phyloP scores from a whole-genome alignment of 2,888 invertebrate species.

The Noctuana brunneofusca region DNA sequence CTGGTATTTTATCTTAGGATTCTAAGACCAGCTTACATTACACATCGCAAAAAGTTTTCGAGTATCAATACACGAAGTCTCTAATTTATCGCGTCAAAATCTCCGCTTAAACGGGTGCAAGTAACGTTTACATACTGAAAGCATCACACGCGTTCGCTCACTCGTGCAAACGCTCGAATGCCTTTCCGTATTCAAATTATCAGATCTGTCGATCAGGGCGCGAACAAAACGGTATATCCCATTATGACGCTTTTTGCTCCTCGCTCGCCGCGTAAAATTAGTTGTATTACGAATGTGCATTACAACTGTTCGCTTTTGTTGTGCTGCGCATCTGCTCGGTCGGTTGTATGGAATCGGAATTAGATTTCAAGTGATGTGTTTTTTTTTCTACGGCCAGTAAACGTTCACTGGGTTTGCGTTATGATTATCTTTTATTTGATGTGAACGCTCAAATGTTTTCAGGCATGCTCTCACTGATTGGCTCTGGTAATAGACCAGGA shows the following conservation, averaged over 20 bases:
- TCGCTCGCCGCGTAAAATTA: conserved; percentile 57
- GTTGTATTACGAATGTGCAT: conserved; percentile 58
- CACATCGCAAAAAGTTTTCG: background rate
- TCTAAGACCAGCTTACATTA: too few species aligned
- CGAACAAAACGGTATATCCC: conserved; percentile 55
- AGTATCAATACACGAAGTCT: background rate
- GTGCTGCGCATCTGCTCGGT: conserved; percentile 67
- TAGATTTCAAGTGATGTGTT: conserved; percentile 59
- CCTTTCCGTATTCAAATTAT: conserved; percentile 79
- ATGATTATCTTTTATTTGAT: conserved; percentile 10
- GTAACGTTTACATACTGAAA: conserved; percentile 17
- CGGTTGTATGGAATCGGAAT: conserved; percentile 68
- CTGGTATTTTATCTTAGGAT: too few species aligned
- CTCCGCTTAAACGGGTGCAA: conserved; percentile 20
- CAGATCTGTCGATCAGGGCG: conserved; percentile 75
- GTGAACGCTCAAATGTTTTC: conserved; percentile 10
- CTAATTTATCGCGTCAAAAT: conserved; percentile 29
- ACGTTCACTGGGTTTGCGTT: conserved; percentile 5
- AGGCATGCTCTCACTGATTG: background rate
- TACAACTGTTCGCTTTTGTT: conserved; percentile 65
- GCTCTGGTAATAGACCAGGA: background rate
- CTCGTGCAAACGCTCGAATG: conserved; percentile 59
- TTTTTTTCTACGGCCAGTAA: conserved; percentile 16
- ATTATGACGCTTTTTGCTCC: conserved; percentile 43
- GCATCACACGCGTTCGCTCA: background rate